Percentiles rank a stretch among this genome's conserved stretches.
phyloP scores from a whole-genome alignment of 1,140 invertebrate genomes.

The Caerostris darwini region DNA sequence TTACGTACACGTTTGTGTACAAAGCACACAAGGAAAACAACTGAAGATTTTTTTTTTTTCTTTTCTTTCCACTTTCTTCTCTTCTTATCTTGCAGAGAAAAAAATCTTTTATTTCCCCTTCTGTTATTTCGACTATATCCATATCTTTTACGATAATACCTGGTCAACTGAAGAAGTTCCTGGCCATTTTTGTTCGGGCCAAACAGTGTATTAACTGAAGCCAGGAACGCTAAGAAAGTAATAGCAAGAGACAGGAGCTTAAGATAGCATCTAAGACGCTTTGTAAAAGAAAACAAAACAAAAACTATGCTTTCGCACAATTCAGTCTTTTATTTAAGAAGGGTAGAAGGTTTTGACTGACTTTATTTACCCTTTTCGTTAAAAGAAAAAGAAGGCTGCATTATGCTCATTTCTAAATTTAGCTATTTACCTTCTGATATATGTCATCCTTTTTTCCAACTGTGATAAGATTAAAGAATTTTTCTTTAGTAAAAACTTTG shows the following conservation, averaged over 20 bases:
- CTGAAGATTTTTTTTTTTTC: no score
- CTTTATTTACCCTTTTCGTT: not conserved
- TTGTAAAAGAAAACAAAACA: not conserved
- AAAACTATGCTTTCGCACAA: not conserved
- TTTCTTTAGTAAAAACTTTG: no score
- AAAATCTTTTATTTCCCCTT: not conserved
- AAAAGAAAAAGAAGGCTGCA: not conserved
- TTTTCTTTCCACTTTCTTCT: constrained; percentile 4
- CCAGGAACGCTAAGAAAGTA: constrained; percentile 29
- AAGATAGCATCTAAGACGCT: constrained; percentile 57
- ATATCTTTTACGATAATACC: constrained; percentile 66
- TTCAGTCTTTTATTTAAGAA: constrained; percentile 35
- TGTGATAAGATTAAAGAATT: no score
- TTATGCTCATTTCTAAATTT: no score
- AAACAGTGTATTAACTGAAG: constrained; percentile 3
- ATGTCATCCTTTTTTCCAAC: no score
- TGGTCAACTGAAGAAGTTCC: constrained; percentile 38
- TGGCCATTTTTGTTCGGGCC: constrained; percentile 9
- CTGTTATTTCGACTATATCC: constrained; percentile 47
- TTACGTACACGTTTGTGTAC: not conserved
- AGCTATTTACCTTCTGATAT: no score
- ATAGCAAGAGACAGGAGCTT: constrained; percentile 52
- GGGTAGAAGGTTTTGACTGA: not conserved
- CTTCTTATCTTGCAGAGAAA: not conserved
- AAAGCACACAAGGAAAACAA: not conserved